These are phyloP conservation scores for Aporophyla nigra DNA, from an alignment of 2,888 invertebrate genomes.

Conservation along the genomic window DNA sequence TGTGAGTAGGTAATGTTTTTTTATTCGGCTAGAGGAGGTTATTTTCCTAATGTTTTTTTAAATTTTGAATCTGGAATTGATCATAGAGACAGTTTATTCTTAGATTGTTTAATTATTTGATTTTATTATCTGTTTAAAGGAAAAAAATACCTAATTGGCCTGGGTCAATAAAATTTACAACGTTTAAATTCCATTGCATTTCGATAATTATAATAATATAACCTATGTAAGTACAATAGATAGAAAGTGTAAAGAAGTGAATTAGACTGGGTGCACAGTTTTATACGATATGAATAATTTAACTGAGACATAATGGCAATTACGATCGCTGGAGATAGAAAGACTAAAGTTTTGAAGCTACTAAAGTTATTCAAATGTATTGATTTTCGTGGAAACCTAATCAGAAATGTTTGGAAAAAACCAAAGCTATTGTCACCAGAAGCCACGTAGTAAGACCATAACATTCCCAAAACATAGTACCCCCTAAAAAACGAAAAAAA, in stretches of 20 bases:
- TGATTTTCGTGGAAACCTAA: neutral
- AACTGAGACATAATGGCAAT: neutral
- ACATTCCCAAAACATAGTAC: conserved; percentile 22
- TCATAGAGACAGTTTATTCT: neutral
- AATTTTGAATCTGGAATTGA: neutral
- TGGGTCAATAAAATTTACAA: neutral
- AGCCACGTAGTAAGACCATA: neutral
- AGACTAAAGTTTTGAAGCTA: neutral
- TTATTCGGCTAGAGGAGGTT: neutral
- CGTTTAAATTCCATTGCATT: neutral
- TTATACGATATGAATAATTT: neutral
- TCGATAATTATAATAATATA: neutral
- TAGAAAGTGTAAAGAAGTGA: neutral
- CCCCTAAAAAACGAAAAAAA: conserved; percentile 72
- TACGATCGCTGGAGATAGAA: neutral
- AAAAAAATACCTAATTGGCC: no score
- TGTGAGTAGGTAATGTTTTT: conserved; percentile 9
- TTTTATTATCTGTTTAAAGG: no score
- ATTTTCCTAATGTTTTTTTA: neutral
- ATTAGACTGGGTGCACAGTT: neutral
- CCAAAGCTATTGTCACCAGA: neutral
- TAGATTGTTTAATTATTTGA: neutral
- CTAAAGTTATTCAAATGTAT: neutral
- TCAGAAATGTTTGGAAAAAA: neutral
- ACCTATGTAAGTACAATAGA: no score